Base-by-base conservation (phyloP, 2,113 vertebrate species). In the Nothoprocta pentlandii region DNA sequence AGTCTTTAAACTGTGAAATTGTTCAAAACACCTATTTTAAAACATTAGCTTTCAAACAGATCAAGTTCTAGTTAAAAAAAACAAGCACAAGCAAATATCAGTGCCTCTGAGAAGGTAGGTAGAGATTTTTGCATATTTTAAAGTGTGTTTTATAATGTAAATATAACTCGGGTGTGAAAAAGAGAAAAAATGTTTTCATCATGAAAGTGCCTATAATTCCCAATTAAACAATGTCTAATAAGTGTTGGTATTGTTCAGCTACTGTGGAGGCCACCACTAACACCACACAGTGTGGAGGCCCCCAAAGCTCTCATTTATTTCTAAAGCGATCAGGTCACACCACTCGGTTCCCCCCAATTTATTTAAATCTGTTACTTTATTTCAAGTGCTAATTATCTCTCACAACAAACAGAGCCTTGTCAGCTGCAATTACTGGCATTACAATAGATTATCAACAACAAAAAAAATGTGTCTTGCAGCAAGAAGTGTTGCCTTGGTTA, bases 351-450 rank as follows among this genome's bases (percentile, higher is more conserved):
- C 79, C 80, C 89, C 95, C 96, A 96, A 93, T 97, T 98, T 97
- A 97, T 96, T 97, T 95, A 96, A 98, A 97, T 97, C 95, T 97
- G 96, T 97, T 98, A 96, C 96, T 98, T 98, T 96, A 95, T 97
- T 98, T 98, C 97, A 98, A 97, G 97, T 97, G 97, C 96, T 98
- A 98, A 98, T 98, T 98, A 97, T 97, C 97, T 97, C 96, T 97
- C 97, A 97, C 96, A 98, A 98, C 96, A 98, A 98, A 97, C 94
- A 97, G 97, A 97, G 95, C 96, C 95, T 98, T 97, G 96, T 98
- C 96, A 92, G 96, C 96, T 97, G 97, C 97, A 97, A 96, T 98
- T 98, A 97, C 96, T 98, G 97, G 96, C 94, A 97, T 97, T 97
- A 98, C 89, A 98, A 97, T 97, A 97, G 97, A 97, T 97, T 96